A percentile compares a stretch with the other conserved stretches of the same genome.
Conservation (phyloP, 1,140 invertebrate genomes). For the Drosophila carrolli region DNA sequence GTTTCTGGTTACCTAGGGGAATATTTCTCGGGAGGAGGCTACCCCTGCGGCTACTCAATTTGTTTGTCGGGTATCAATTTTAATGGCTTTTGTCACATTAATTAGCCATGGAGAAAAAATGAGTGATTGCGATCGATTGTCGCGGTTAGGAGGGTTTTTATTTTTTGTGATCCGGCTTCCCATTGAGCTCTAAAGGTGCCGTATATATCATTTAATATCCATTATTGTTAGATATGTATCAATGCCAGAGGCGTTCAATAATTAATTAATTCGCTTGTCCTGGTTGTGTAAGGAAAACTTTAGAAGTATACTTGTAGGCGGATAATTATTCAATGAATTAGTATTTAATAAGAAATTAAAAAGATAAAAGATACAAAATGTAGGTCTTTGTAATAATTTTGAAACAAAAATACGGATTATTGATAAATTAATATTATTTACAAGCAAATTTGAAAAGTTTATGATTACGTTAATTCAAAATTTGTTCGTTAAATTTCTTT, state of each 20-base stretch:
- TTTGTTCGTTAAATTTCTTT: too few relatives aligned
- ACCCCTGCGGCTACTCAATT: constrained; percentile 27
- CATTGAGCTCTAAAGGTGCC: background rate
- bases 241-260: background rate
- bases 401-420: too few relatives aligned
- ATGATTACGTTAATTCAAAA: too few relatives aligned
- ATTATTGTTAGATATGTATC: background rate
- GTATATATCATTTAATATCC: background rate
- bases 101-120: constrained; percentile 65
- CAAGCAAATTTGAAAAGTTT: too few relatives aligned
- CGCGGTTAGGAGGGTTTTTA: background rate
- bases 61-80: constrained; percentile 55
- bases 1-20: constrained; percentile 34
- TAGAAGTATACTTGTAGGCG: constrained; percentile 15
- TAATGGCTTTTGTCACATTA: constrained; percentile 56
- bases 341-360: too few relatives aligned
- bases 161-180: background rate
- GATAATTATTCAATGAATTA: background rate
- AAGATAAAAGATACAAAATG: too few relatives aligned
- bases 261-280: background rate
- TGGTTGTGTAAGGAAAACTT: too few relatives aligned
- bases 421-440: too few relatives aligned
- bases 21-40: background rate
- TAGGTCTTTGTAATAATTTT: too few relatives aligned
- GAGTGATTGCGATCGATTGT: constrained; percentile 48